Base-by-base conservation (phyloP, 2,888 invertebrate species). In the Ennomos fuscantarius region DNA sequence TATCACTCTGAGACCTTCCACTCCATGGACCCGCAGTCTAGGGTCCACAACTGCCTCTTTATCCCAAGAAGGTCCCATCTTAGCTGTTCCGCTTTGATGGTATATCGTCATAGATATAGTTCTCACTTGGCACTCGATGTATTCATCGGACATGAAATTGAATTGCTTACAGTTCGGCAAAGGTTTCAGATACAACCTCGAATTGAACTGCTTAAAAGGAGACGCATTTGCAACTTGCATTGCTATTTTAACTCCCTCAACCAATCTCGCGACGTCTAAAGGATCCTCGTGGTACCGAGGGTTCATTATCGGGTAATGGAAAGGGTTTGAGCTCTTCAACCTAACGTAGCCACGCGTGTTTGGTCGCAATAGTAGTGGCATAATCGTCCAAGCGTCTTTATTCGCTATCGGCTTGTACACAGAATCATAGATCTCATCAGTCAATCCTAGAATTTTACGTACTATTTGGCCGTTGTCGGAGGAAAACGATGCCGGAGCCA, bases 281-380 rank as follows among this genome's bases (percentile, higher is more conserved):
- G 96, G 95, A 81, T 98, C 95, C 60, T 95, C 95, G 70, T 98
- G 96, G 81, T 99, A 99, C 77, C 98, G 97, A 1, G 99, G 97
- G 82, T 99, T 95, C 81, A 99, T 97, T 32, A 96, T 79, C 0
- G 99, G 99, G 74, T 96, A 95, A 47, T 97, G 95, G 68, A 96
- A 96, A 0, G 99, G 99, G 86, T 98, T 96, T 0, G 94, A 94
- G 58, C 95, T 96, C 53, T 93, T 93, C 15, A 99, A 86, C 62
- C 95, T 93, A 0, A 97, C 94, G 75, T 95, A 95, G 8, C 97
- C 97, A 48, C 96, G 87, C 0, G 97, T 97, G 66, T 94, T 94
- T 0, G 97, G 97, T 10, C 97, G 87, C 10, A 97, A 82, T 1
- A 97, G 82, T n/a, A 97, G 86, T 1, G 97, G 97, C 94, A 97